Conservation (phyloP, 2,113 vertebrate species). For the Crypturellus undulatus region DNA sequence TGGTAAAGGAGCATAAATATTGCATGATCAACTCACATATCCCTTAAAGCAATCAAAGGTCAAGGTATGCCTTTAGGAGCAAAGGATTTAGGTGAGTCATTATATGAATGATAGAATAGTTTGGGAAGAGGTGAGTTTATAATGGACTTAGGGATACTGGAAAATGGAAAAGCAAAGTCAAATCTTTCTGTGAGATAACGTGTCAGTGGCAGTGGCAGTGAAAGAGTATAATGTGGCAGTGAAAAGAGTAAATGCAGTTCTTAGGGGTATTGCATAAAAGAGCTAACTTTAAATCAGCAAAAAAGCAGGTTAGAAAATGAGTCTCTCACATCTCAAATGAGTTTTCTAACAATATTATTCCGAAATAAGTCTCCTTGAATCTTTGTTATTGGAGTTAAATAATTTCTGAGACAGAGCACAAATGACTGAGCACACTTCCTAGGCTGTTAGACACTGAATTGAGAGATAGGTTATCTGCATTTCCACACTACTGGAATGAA, state of each 20-base stretch:
- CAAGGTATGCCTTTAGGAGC: not conserved
- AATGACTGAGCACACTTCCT: not conserved
- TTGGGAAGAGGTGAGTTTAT: not conserved
- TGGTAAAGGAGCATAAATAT: not conserved
- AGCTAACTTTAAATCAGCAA: not conserved
- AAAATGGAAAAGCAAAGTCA: not conserved
- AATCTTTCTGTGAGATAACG: too few relatives aligned
- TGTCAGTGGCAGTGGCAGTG: too few relatives aligned
- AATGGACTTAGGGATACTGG: not conserved
- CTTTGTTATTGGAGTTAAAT: constrained; percentile 28
- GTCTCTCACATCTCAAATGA: not conserved
- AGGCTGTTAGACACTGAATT: not conserved
- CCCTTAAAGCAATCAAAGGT: not conserved
- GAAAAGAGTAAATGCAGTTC: not conserved
- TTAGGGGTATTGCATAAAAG: not conserved
- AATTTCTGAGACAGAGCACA: constrained; percentile 4
- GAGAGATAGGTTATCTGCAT: constrained; percentile 26
- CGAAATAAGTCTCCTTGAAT: not conserved
- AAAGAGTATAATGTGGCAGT: not conserved
- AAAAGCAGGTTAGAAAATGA: constrained; percentile 5
- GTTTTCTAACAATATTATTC: not conserved
- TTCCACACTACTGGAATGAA: not conserved
- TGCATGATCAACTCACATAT: not conserved
- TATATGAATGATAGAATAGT: not conserved
- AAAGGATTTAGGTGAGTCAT: not conserved